Percentiles rank a stretch among this genome's conserved stretches.
Evolutionary conservation across 1,140 invertebrate species (phyloP).

Genomic region (Ptiloglossa arizonensis): DNA sequence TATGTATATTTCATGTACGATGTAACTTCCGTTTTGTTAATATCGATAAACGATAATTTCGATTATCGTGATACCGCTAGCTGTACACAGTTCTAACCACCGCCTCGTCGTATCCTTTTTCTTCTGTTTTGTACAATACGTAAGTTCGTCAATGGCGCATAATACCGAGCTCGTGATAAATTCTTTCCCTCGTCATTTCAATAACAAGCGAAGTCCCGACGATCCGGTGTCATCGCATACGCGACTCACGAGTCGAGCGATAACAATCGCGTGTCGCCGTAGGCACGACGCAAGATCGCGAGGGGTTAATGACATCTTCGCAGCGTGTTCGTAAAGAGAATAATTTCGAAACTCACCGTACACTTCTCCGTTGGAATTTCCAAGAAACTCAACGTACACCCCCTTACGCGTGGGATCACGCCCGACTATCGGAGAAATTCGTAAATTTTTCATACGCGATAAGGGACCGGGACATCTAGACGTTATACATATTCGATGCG

Average conservation of each 20-base stretch:
- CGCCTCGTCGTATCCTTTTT: no score
- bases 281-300: neutral
- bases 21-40: no score
- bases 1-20: no score
- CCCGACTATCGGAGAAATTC: neutral
- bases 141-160: neutral
- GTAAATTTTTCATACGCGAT: conserved; percentile 31
- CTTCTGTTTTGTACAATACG: no score
- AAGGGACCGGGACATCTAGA: neutral
- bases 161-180: neutral
- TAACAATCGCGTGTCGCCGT: neutral
- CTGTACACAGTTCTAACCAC: no score
- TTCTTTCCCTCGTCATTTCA: neutral
- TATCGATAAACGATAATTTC: no score
- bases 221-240: neutral
- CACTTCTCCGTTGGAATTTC: neutral
- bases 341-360: neutral
- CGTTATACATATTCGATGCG: neutral
- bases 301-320: neutral
- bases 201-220: neutral
- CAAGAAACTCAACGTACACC: neutral
- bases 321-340: no score
- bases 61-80: no score
- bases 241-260: neutral
- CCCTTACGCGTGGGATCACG: neutral